These are phyloP conservation scores for Phaonia tiefii DNA, from an alignment of 2,888 invertebrate genomes.

Conservation along the genomic window DNA sequence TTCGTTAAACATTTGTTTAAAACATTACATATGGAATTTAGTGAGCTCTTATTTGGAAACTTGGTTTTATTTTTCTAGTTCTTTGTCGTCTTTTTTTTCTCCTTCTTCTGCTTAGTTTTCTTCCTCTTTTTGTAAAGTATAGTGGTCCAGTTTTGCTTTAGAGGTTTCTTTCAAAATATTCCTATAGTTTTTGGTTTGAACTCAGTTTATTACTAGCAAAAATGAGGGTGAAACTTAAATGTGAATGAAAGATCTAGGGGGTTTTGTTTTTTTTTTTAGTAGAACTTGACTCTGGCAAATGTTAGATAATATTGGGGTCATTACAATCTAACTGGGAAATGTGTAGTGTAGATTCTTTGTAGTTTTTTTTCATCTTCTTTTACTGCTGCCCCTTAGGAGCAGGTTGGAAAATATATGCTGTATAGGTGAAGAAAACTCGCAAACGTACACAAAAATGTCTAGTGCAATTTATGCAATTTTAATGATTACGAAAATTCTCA, in stretches of 20 bases:
- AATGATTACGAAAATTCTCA: constrained; percentile 3
- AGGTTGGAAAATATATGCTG: too few species aligned
- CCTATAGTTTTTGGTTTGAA: neutral
- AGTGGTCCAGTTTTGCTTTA: neutral
- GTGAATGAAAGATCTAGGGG: too few species aligned
- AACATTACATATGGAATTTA: constrained; percentile 29
- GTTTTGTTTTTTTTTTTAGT: too few species aligned
- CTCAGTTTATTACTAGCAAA: neutral
- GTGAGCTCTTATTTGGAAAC: constrained; percentile 25
- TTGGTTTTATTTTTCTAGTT: neutral
- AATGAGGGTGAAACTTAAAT: constrained; percentile 11
- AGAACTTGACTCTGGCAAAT: neutral
- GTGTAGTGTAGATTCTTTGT: neutral
- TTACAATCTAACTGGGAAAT: constrained; percentile 1
- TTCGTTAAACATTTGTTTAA: constrained; percentile 13
- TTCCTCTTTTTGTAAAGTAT: neutral
- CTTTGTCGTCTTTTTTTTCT: neutral
- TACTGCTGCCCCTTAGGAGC: neutral
- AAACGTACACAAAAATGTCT: neutral
- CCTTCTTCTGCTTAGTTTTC: neutral
- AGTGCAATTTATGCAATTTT: neutral
- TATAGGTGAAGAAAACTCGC: too few species aligned
- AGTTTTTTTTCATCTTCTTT: neutral
- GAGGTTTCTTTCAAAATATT: neutral
- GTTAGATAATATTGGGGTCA: constrained; percentile 14